Conservation (phyloP, 2,113 vertebrate species). For the Ptilorrhoa leucosticta region DNA sequence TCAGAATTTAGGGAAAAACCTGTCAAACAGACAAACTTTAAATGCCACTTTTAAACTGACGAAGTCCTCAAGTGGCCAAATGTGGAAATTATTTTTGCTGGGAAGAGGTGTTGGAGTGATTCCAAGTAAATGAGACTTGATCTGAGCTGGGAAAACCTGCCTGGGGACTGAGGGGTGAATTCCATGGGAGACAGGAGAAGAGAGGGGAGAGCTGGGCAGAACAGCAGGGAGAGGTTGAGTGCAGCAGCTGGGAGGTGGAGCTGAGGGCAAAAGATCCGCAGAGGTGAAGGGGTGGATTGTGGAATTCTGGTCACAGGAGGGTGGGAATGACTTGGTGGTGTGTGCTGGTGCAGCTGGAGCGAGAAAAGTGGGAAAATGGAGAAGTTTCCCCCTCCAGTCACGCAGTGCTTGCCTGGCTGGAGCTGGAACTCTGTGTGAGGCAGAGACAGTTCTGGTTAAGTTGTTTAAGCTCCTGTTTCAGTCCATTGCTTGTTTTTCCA, state of each 20-base stretch:
- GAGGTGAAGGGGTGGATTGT: neutral
- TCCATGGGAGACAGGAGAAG: neutral
- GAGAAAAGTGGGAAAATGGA: neutral
- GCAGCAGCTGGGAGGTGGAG: neutral
- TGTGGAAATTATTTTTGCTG: neutral
- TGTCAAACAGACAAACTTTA: neutral
- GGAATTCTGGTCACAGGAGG: neutral
- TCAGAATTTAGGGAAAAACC: neutral
- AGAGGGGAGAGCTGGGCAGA: fast-evolving
- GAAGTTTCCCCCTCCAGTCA: neutral
- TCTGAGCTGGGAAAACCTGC: neutral
- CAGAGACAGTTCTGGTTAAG: neutral
- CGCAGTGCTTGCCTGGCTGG: neutral
- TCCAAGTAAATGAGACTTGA: neutral
- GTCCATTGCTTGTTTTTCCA: neutral
- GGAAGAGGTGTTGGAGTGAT: neutral
- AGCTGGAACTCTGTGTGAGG: neutral
- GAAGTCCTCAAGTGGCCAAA: neutral
- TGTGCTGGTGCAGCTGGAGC: neutral
- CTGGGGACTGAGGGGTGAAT: neutral
- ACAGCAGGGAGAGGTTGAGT: neutral
- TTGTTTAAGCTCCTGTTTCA: neutral
- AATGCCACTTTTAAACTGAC: neutral
- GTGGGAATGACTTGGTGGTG: neutral
- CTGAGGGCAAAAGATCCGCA: neutral